phyloP scores from a whole-genome alignment of 2,888 invertebrate genomes.

The Morpho achilles region DNA sequence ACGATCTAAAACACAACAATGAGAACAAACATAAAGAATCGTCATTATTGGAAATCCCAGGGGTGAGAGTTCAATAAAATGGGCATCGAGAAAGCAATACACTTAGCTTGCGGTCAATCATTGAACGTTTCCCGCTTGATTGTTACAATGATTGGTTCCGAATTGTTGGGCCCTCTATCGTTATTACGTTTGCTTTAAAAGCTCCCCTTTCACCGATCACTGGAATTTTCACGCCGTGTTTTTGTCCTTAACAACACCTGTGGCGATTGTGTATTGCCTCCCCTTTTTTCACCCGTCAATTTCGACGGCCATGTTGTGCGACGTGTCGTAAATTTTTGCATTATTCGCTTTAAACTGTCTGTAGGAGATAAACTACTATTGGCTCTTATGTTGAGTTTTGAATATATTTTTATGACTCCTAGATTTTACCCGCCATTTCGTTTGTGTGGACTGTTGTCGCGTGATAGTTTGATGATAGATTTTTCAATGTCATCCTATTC shows the following conservation, averaged over 20 bases:
- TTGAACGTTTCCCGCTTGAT: slow-evolving; percentile 34
- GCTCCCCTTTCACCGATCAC: slow-evolving; percentile 12
- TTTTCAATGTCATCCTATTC: too few relatives aligned
- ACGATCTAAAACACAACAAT: slow-evolving; percentile 23
- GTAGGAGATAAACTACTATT: slow-evolving; percentile 10
- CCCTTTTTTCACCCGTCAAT: slow-evolving; percentile 44
- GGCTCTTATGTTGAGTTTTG: too few relatives aligned
- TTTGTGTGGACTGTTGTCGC: too few relatives aligned
- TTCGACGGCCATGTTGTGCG: slow-evolving; percentile 46
- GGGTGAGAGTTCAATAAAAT: slow-evolving; percentile 31
- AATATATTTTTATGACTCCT: too few relatives aligned
- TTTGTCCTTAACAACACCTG: slow-evolving; percentile 48
- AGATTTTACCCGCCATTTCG: too few relatives aligned
- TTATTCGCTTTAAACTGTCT: slow-evolving; percentile 42
- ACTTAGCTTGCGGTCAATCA: slow-evolving; percentile 42
- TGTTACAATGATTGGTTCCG: slow-evolving; percentile 40
- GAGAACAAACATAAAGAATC: slow-evolving; percentile 24
- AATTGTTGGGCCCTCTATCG: slow-evolving; percentile 22
- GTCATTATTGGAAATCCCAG: slow-evolving; percentile 20
- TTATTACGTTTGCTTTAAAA: slow-evolving; percentile 18
- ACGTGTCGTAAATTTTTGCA: slow-evolving; percentile 59
- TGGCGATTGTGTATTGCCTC: slow-evolving; percentile 35
- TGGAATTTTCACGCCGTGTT: slow-evolving; percentile 33
- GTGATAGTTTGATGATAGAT: too few relatives aligned
- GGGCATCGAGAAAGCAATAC: slow-evolving; percentile 41